These are phyloP conservation scores for Dasysyrphus albostriatus DNA, from an alignment of 2,888 invertebrate species.

Conservation along the genomic window DNA sequence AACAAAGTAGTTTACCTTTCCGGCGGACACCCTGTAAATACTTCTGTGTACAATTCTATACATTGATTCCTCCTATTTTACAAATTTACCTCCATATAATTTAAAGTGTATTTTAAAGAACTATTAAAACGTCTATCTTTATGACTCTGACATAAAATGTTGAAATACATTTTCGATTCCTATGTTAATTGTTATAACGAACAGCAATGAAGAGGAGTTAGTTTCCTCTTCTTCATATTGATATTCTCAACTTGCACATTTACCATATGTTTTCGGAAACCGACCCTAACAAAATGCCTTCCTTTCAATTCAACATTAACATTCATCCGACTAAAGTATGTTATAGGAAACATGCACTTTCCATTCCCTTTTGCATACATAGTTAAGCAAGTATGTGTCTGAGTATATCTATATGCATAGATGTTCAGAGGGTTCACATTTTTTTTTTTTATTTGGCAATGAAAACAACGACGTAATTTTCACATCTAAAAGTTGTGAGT, in stretches of 20 bases:
- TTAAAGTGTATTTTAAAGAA: neutral
- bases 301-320: constrained; percentile 42
- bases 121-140: neutral
- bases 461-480: constrained; percentile 67
- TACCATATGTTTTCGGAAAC: constrained; percentile 28
- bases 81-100: neutral
- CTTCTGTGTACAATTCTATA: too few species aligned
- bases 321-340: constrained; percentile 13
- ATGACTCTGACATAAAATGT: neutral
- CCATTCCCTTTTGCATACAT: neutral
- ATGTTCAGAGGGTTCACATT: constrained; percentile 13
- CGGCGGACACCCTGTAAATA: too few species aligned
- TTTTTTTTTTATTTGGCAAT: constrained; percentile 60
- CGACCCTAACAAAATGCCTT: constrained; percentile 38
- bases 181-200: neutral
- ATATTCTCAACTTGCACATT: neutral
- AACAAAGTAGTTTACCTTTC: too few species aligned
- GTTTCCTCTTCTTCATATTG: neutral
- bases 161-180: too few species aligned
- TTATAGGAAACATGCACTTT: constrained; percentile 18
- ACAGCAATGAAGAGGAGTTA: neutral
- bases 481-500: constrained; percentile 33
- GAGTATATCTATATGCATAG: neutral
- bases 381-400: neutral
- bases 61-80: too few species aligned